Conservation (phyloP, 2,797 vertebrate species). For the Pseudochirops corinnae region DNA sequence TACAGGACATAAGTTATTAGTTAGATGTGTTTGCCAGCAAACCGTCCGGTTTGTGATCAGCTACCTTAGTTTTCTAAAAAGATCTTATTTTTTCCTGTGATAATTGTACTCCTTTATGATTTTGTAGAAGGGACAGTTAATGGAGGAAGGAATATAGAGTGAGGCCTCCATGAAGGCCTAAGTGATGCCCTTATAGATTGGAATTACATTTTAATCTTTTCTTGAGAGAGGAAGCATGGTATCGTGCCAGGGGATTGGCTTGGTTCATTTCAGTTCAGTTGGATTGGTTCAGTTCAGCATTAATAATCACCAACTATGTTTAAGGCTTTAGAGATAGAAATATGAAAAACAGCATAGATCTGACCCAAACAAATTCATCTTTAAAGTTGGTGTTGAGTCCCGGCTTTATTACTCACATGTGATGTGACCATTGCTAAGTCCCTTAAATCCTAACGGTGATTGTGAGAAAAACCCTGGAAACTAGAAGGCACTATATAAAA, state of each 20-base stretch:
- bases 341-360: neutral
- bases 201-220: neutral
- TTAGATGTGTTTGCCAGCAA: neutral
- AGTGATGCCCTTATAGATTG: neutral
- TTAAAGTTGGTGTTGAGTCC: neutral
- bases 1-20: slow-evolving; percentile 16
- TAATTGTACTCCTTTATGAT: neutral
- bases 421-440: too few relatives aligned
- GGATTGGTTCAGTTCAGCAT: neutral
- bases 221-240: neutral
- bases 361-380: neutral
- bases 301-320: neutral
- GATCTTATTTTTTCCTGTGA: neutral
- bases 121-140: neutral
- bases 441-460: too few relatives aligned
- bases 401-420: too few relatives aligned
- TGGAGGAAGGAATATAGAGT: neutral
- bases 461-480: too few relatives aligned
- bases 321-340: neutral
- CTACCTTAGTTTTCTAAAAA: neutral
- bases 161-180: neutral
- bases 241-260: neutral
- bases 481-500: too few relatives aligned
- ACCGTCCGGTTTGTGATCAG: neutral
- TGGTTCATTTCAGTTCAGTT: neutral